phyloP scores from a whole-genome alignment of 2,113 vertebrate genomes.

The Speoplatyrhinus poulsoni region DNA sequence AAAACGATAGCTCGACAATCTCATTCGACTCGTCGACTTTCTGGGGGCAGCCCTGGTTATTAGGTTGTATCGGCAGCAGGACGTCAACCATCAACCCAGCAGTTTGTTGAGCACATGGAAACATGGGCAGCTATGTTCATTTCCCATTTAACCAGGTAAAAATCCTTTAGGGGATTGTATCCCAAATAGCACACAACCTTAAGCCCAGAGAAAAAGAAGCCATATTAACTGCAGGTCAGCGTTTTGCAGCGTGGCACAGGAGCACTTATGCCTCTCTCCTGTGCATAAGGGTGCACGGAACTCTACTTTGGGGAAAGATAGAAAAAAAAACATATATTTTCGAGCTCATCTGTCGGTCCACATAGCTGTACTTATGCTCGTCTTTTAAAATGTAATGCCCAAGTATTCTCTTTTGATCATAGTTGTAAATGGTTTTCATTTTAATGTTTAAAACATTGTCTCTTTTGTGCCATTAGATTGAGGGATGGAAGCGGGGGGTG shows the following conservation, averaged over 20 bases:
- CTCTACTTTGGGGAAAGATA: conserved; percentile 40
- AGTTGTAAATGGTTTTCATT: conserved; percentile 98
- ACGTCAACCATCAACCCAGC: no score
- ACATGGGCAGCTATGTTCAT: conserved; percentile 17
- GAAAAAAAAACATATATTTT: conserved; percentile 42
- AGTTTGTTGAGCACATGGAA: background rate
- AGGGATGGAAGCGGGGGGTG: conserved; percentile 73
- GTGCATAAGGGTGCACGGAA: conserved; percentile 59
- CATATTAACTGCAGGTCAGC: conserved; percentile 81
- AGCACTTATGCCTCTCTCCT: conserved; percentile 74
- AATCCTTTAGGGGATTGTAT: conserved; percentile 60
- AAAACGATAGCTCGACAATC: no score
- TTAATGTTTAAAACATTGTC: conserved; percentile 99
- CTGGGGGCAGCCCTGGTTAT: no score
- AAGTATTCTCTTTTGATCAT: conserved; percentile 92
- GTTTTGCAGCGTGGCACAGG: conserved; percentile 73
- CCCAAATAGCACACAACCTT: conserved; percentile 65
- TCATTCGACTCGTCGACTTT: no score
- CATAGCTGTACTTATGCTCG: conserved; percentile 82
- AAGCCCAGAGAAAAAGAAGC: conserved; percentile 53
- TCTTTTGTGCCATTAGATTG: conserved; percentile 92
- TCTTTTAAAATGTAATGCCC: conserved; percentile 93
- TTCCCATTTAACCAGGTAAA: conserved; percentile 49
- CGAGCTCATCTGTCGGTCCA: conserved; percentile 71
- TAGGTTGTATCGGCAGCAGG: background rate